Evolutionary conservation across 1,140 invertebrate species (phyloP).

Genomic region (Cylas formicarius): DNA sequence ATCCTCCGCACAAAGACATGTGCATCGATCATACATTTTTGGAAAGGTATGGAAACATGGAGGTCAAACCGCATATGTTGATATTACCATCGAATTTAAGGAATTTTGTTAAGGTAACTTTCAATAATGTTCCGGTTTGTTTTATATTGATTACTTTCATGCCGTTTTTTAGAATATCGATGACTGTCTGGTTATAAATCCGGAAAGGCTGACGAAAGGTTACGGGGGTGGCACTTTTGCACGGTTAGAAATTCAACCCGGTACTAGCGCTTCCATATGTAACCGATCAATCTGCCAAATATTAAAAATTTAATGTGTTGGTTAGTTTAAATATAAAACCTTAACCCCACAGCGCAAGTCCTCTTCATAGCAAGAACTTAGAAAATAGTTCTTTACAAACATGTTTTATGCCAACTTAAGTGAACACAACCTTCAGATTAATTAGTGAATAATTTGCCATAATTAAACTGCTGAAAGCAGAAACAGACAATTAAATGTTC

Average conservation of each 20-base stretch:
- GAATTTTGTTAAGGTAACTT: constrained; percentile 68
- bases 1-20: constrained; percentile 60
- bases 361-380: no score
- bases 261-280: constrained; percentile 12
- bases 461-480: no score
- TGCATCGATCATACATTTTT: constrained; percentile 63
- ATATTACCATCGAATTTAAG: constrained; percentile 77
- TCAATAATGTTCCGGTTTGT: constrained; percentile 4
- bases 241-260: constrained; percentile 37
- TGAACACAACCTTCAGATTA: background rate
- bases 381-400: no score
- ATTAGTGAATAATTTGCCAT: background rate
- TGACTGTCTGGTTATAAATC: constrained; percentile 75
- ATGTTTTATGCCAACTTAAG: no score
- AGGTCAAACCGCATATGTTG: constrained; percentile 70
- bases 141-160: constrained; percentile 9
- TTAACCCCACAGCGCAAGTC: no score
- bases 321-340: no score
- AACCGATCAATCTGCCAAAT: constrained; percentile 27
- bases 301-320: constrained; percentile 26
- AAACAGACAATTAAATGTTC: background rate
- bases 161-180: constrained; percentile 55
- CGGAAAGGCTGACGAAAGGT: constrained; percentile 71
- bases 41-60: constrained; percentile 58
- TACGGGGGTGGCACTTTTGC: constrained; percentile 52